A percentile compares a stretch with the other conserved stretches of the same genome.
Evolutionary conservation across 2,888 invertebrate species (phyloP).

Genomic region (Philereme transversata): DNA sequence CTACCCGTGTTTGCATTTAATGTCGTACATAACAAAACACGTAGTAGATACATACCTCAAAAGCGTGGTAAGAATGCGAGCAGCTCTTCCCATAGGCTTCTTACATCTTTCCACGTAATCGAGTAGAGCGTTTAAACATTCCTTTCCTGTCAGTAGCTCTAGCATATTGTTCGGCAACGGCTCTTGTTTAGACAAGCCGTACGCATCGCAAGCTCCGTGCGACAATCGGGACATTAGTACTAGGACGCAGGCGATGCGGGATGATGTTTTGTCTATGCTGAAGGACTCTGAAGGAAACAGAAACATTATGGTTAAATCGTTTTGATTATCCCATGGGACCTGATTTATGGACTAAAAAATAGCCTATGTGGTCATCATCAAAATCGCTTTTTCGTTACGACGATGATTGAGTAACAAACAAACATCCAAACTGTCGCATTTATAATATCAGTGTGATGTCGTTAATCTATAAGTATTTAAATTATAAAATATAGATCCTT

Average conservation of each 20-base stretch:
- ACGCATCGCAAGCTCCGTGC: conserved; percentile 60
- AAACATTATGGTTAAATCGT: not conserved
- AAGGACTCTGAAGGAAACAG: conserved; percentile 51
- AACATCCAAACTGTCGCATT: too few relatives aligned
- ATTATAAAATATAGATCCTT: too few relatives aligned
- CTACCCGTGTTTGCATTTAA: too few relatives aligned
- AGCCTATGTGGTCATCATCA: too few relatives aligned
- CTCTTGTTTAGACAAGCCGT: conserved; percentile 55
- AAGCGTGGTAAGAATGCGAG: conserved; percentile 79
- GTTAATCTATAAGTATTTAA: too few relatives aligned
- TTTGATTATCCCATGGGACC: too few relatives aligned
- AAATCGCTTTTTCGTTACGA: too few relatives aligned
- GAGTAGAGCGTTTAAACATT: conserved; percentile 71
- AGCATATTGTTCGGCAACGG: conserved; percentile 60
- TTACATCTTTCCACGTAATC: conserved; percentile 76
- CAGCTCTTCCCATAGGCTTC: conserved; percentile 75
- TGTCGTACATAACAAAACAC: too few relatives aligned
- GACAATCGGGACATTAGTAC: conserved; percentile 71
- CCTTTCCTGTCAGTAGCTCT: conserved; percentile 64
- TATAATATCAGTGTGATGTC: too few relatives aligned
- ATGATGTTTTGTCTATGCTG: conserved; percentile 56
- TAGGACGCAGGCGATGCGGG: conserved; percentile 70
- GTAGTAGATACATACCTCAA: conserved; percentile 63
- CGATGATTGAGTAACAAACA: too few relatives aligned
- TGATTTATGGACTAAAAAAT: too few relatives aligned